Conservation (phyloP, 2,888 invertebrate genomes). For the Drosophila testacea region DNA sequence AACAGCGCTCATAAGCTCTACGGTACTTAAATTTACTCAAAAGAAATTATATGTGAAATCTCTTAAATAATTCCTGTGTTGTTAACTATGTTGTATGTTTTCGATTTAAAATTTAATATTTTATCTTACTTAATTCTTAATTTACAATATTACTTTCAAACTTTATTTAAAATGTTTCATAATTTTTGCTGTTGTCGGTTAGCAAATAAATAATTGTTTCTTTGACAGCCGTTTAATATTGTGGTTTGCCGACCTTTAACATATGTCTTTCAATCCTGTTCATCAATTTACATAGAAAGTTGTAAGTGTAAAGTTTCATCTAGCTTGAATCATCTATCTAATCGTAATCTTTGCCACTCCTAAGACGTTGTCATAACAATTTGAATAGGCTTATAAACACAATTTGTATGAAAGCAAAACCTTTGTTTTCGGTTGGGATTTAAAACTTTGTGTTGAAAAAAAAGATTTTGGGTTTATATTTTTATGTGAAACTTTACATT, state of each 20-base stretch:
- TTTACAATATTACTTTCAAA: too few relatives aligned
- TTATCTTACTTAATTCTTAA: too few relatives aligned
- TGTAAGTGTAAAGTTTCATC: not conserved
- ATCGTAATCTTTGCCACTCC: slow-evolving; percentile 4
- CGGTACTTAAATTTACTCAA: too few relatives aligned
- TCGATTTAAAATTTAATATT: not conserved
- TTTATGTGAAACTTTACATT: not conserved
- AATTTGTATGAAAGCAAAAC: not conserved
- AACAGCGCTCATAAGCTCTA: not conserved
- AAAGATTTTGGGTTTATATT: not conserved
- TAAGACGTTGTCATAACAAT: slow-evolving; percentile 4
- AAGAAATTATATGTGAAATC: too few relatives aligned
- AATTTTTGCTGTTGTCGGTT: too few relatives aligned
- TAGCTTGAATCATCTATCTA: not conserved
- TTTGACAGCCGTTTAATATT: not conserved
- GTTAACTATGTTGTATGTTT: too few relatives aligned
- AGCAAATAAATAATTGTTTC: not conserved
- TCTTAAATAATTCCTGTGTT: too few relatives aligned
- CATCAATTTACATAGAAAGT: slow-evolving; percentile 12
- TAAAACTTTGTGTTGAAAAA: not conserved
- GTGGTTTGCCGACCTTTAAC: not conserved
- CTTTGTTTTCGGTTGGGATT: not conserved
- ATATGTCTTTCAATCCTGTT: not conserved
- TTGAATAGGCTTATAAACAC: not conserved
- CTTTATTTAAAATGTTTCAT: too few relatives aligned